Evolutionary conservation across 2,113 vertebrate genomes (phyloP), one percentile per base, ranked within the genome.

Genomic region (Platichthys flesus): DNA sequence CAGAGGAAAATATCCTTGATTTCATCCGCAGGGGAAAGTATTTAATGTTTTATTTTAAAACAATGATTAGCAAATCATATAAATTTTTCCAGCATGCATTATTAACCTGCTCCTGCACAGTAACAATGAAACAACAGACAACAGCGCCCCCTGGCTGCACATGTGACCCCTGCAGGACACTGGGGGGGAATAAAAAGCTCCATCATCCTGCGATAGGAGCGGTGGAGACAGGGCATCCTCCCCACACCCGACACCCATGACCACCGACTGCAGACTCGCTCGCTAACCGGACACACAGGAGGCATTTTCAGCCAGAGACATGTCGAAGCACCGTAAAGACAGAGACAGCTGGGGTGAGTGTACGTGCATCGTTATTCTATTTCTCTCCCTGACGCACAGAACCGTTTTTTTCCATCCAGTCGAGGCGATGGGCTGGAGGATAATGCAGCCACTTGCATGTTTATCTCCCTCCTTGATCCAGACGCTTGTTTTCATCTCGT

Each of bases 301-400:
- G 76, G 81, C 21, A 26, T 9, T 81, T 35, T 20, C 31, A 75
- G 83, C 76, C 76, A 66, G 76, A 14, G 90, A 31, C 78, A 97
- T 97, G 96, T 94, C 95, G 60, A 95, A 94, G 82, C 94, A 88
- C 86, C 96, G 96, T 76, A 96, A 92, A 88, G 95, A 97, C 77
- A 91, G 96, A 87, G 97, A 97, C 90, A 97, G 97, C 86, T 98
- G 97, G 97, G 96, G 97, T 97, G 93, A 96, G 96, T 95, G 87
- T 88, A 84, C 72, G 88, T 91, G 85, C 85, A 76, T 15, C 70
- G 60, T 85, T 85, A 42, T 81, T 1, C 67, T 73, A 45, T 79
- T 66, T 31, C 14, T 16, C 47, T 18, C 63, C 51, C 55, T 85
- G 78, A 86, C 85, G 84, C 82, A 74, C 76, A 61, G 40, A 47